These are phyloP conservation scores for Solenopsis invicta DNA, from an alignment of 1,140 invertebrate species.

Conservation along the genomic window DNA sequence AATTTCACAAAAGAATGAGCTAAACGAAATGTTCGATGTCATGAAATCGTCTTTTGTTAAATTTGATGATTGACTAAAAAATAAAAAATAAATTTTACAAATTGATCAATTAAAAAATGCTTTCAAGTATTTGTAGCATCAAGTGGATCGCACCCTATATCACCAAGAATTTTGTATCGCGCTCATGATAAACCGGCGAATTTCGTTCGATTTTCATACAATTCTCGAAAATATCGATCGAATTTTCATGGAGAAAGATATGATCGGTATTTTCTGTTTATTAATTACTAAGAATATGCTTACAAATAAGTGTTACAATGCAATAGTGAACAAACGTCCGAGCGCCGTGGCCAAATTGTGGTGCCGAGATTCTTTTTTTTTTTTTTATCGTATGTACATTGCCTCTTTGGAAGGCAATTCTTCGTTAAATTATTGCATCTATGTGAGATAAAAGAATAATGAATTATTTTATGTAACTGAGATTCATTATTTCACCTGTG, in stretches of 20 bases:
- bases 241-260: slow-evolving; percentile 25
- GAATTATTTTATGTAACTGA: slow-evolving; percentile 67
- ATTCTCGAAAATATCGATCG: slow-evolving; percentile 15
- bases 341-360: slow-evolving; percentile 62
- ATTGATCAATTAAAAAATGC: too few species aligned
- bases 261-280: slow-evolving; percentile 32
- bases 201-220: background rate
- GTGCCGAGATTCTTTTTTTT: slow-evolving; percentile 32
- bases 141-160: background rate
- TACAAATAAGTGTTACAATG: slow-evolving; percentile 61
- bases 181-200: slow-evolving; percentile 13
- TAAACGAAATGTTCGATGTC: background rate
- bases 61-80: too few species aligned
- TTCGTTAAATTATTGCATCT: slow-evolving; percentile 17
- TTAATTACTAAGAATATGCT: slow-evolving; percentile 76
- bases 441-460: slow-evolving; percentile 48
- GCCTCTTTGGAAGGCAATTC: background rate
- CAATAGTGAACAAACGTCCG: slow-evolving; percentile 72
- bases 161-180: slow-evolving; percentile 7
- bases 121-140: too few species aligned
- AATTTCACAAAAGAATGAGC: background rate
- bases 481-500: slow-evolving; percentile 88
- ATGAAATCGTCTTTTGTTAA: slow-evolving; percentile 4
- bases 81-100: too few species aligned
- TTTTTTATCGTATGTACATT: background rate